Conservation (phyloP, 2,797 vertebrate genomes). For the Serranus cabrilla region DNA sequence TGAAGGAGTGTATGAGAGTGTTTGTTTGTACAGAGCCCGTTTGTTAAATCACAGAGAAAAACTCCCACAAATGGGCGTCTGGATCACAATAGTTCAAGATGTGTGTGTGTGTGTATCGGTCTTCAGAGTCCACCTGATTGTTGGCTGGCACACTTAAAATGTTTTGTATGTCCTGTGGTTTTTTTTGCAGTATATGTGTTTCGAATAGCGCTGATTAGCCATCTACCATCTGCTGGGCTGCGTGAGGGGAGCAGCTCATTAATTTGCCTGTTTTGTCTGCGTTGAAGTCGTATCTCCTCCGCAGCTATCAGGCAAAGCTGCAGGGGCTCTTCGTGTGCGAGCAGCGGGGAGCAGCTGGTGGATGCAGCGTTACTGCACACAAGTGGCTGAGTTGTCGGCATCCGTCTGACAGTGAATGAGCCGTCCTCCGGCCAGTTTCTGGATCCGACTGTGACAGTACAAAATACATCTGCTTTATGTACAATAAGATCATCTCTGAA, state of each 20-base stretch:
- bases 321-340: constrained; percentile 52
- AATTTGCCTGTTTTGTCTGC: constrained; percentile 61
- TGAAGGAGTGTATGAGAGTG: background rate
- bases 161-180: constrained; percentile 64
- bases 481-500: constrained; percentile 29
- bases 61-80: background rate
- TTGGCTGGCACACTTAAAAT: constrained; percentile 48
- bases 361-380: constrained; percentile 51
- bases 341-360: constrained; percentile 62
- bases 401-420: constrained; percentile 57
- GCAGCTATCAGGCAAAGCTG: constrained; percentile 68
- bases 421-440: constrained; percentile 52
- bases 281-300: constrained; percentile 47
- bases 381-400: constrained; percentile 54
- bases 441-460: constrained; percentile 37
- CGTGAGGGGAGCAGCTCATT: constrained; percentile 65
- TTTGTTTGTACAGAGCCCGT: constrained; percentile 10
- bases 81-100: constrained; percentile 17
- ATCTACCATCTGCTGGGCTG: constrained; percentile 75
- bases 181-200: constrained; percentile 55
- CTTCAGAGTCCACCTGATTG: constrained; percentile 47
- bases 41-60: constrained; percentile 25
- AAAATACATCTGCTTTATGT: constrained; percentile 42
- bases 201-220: constrained; percentile 69
- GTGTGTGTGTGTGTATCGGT: constrained; percentile 11